phyloP scores from a whole-genome alignment of 2,888 invertebrate genomes.

The Geophilus truncorum region DNA sequence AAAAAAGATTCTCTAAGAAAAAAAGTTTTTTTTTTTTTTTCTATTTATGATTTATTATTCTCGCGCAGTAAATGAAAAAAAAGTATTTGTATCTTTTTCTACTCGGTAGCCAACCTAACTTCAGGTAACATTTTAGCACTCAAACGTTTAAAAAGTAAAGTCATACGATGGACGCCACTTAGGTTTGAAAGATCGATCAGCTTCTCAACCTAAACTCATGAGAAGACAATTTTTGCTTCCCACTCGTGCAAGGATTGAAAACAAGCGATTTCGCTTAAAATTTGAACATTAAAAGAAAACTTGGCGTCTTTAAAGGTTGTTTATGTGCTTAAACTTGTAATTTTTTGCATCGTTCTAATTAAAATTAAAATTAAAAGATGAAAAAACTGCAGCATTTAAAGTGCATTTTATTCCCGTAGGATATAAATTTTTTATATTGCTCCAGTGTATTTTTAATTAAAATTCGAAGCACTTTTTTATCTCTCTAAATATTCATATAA shows the following conservation, averaged over 20 bases:
- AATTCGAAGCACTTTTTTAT: neutral
- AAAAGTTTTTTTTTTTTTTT: neutral
- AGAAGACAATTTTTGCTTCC: neutral
- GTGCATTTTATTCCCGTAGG: no score
- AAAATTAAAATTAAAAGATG: no score
- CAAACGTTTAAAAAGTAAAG: neutral
- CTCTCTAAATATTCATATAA: neutral
- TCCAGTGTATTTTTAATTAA: neutral
- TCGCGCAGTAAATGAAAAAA: no score
- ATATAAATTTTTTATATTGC: neutral
- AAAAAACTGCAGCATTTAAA: no score
- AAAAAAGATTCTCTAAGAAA: no score
- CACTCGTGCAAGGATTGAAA: neutral
- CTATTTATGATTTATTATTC: no score
- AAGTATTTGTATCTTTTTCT: no score
- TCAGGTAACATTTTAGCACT: neutral
- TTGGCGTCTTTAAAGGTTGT: no score
- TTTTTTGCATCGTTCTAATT: no score
- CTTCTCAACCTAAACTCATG: neutral
- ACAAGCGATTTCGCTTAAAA: neutral
- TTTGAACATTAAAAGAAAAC: no score
- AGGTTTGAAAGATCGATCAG: neutral
- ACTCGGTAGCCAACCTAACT: no score
- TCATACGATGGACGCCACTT: constrained; percentile 12
- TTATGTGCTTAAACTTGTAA: no score